Percentiles rank a stretch among this genome's conserved stretches.
Conservation (phyloP, 1,140 invertebrate species). For the Drosophila guanche region DNA sequence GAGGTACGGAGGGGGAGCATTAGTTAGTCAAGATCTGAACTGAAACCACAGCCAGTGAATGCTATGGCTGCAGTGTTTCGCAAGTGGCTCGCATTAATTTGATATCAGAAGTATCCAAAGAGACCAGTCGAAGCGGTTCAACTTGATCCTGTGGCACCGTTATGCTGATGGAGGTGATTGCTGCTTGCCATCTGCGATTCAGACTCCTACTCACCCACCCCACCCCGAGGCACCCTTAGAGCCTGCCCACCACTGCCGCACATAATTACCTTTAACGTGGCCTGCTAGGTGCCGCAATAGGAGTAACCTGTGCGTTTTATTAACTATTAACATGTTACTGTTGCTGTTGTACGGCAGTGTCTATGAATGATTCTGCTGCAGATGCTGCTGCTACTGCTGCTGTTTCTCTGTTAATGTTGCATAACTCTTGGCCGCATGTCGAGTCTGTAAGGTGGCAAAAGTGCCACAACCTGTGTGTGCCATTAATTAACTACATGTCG, state of each 20-base stretch:
- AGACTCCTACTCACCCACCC: too few relatives aligned
- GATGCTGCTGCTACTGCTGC: too few relatives aligned
- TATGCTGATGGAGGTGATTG: neutral
- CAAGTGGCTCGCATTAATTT: conserved; percentile 34
- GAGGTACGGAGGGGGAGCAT: neutral
- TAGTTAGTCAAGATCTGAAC: neutral
- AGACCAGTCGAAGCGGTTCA: neutral
- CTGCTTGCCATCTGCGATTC: too few relatives aligned
- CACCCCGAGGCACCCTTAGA: too few relatives aligned
- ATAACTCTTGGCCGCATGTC: too few relatives aligned
- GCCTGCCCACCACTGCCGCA: conserved; percentile 10
- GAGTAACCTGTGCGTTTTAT: conserved; percentile 25
- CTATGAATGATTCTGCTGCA: neutral
- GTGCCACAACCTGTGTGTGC: too few relatives aligned
- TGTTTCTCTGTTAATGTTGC: too few relatives aligned
- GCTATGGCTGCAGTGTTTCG: too few relatives aligned
- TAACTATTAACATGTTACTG: conserved; percentile 36
- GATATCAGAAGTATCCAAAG: neutral
- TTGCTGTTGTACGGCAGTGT: neutral
- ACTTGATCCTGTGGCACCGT: conserved; percentile 21
- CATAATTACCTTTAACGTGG: conserved; percentile 37
- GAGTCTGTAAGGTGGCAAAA: too few relatives aligned
- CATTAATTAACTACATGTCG: too few relatives aligned
- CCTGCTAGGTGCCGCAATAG: conserved; percentile 2
- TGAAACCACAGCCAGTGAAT: too few relatives aligned